A percentile compares a stretch with the other conserved stretches of the same genome.
phyloP scores from a whole-genome alignment of 1,140 invertebrate genomes.

The Bombus terrestris region DNA sequence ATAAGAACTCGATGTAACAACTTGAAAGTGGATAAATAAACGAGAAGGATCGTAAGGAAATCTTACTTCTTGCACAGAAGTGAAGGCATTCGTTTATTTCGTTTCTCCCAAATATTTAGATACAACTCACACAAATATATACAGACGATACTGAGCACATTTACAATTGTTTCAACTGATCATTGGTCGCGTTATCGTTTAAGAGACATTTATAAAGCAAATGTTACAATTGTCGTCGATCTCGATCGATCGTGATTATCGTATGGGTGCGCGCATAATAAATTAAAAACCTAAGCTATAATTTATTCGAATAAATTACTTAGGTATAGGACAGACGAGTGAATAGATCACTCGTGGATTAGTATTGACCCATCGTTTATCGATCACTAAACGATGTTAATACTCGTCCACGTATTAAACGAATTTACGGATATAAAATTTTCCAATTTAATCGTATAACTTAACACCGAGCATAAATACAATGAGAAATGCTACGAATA shows the following conservation, averaged over 20 bases:
- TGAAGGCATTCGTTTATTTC: constrained; percentile 68
- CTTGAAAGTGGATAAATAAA: background rate
- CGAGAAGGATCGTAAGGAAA: too few species aligned
- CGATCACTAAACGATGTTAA: constrained; percentile 74
- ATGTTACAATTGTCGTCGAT: constrained; percentile 28
- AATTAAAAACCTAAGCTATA: constrained; percentile 71
- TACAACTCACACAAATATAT: constrained; percentile 79
- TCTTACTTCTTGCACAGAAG: constrained; percentile 23
- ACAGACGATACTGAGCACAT: constrained; percentile 76
- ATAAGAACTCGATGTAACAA: background rate
- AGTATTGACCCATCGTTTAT: constrained; percentile 74
- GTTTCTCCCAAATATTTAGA: constrained; percentile 58
- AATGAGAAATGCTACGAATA: constrained; percentile 72
- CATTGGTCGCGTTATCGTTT: constrained; percentile 57
- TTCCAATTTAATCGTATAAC: constrained; percentile 13
- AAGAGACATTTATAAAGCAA: constrained; percentile 62
- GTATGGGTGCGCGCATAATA: constrained; percentile 45
- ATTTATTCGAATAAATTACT: constrained; percentile 78
- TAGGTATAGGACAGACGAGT: constrained; percentile 73
- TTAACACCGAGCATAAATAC: constrained; percentile 65
- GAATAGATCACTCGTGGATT: constrained; percentile 58
- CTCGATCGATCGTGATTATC: background rate
- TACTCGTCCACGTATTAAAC: constrained; percentile 67
- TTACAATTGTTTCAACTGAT: constrained; percentile 72
- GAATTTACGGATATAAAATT: constrained; percentile 36